These are phyloP conservation scores for Pterocles gutturalis DNA, from an alignment of 2,113 vertebrate genomes.

Conservation along the genomic window DNA sequence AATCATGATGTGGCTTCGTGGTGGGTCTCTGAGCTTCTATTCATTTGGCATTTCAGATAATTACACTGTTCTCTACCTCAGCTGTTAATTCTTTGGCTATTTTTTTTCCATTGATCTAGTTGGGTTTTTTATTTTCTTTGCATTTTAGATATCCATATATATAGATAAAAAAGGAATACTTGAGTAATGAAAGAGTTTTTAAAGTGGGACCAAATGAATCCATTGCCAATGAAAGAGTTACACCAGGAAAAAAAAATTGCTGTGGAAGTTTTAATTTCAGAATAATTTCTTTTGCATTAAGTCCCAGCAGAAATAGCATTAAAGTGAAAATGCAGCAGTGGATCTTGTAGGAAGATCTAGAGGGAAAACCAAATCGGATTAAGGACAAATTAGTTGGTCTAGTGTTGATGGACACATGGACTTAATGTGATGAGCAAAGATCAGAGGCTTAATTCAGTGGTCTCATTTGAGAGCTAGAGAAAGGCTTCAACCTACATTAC, in stretches of 20 bases:
- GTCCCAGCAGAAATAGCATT: not conserved
- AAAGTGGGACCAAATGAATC: not conserved
- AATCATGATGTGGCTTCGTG: not conserved
- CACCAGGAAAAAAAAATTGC: not conserved
- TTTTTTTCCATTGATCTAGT: not conserved
- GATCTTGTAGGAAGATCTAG: not conserved
- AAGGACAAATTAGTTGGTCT: not conserved
- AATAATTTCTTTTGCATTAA: not conserved
- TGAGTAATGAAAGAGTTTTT: not conserved
- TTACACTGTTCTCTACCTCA: not conserved
- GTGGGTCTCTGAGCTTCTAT: not conserved
- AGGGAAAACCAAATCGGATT: not conserved
- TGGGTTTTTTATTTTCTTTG: not conserved
- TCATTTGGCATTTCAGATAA: not conserved
- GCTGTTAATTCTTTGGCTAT: not conserved
- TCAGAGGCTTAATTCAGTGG: not conserved
- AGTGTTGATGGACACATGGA: not conserved
- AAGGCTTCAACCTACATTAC: not conserved
- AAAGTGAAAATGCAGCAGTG: not conserved
- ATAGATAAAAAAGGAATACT: not conserved
- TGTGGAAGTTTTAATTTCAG: not conserved
- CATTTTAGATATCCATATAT: not conserved
- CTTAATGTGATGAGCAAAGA: slow-evolving; percentile 22
- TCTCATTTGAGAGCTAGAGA: not conserved
- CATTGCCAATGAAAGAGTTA: not conserved